phyloP scores from a whole-genome alignment of 2,888 invertebrate species.

The Spodoptera exigua region DNA sequence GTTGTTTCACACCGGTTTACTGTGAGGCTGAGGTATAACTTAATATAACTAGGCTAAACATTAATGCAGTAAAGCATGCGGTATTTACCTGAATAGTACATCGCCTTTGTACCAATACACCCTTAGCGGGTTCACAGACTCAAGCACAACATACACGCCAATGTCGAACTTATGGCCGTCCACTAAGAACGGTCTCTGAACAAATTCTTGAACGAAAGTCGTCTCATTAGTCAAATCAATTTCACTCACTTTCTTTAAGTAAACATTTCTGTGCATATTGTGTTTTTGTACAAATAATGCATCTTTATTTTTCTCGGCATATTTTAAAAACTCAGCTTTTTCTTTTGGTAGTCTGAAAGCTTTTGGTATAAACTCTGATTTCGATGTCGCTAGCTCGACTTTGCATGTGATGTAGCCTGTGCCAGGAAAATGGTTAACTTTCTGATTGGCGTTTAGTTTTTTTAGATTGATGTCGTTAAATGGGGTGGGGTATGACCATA shows the following conservation, averaged over 20 bases:
- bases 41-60: too few relatives aligned
- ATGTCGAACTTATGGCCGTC: constrained; percentile 99
- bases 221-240: constrained; percentile 92
- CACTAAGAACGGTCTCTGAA: constrained; percentile 96
- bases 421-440: constrained; percentile 98
- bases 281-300: constrained; percentile 96
- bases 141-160: constrained; percentile 97
- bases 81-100: constrained; percentile 95
- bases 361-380: constrained; percentile 94
- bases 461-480: constrained; percentile 90
- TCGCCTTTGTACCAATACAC: constrained; percentile 97
- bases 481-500: constrained; percentile 99
- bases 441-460: constrained; percentile 92
- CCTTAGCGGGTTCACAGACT: constrained; percentile 96
- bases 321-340: constrained; percentile 91
- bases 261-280: constrained; percentile 96
- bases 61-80: constrained; percentile 7
- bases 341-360: constrained; percentile 96
- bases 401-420: constrained; percentile 98
- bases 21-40: too few relatives aligned
- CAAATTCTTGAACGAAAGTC: constrained; percentile 97
- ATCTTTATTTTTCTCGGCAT: constrained; percentile 91
- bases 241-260: constrained; percentile 91
- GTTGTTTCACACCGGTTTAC: too few relatives aligned
- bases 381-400: constrained; percentile 94